Base-by-base conservation (phyloP, 2,113 vertebrate genomes). In the Pygoscelis adeliae region DNA sequence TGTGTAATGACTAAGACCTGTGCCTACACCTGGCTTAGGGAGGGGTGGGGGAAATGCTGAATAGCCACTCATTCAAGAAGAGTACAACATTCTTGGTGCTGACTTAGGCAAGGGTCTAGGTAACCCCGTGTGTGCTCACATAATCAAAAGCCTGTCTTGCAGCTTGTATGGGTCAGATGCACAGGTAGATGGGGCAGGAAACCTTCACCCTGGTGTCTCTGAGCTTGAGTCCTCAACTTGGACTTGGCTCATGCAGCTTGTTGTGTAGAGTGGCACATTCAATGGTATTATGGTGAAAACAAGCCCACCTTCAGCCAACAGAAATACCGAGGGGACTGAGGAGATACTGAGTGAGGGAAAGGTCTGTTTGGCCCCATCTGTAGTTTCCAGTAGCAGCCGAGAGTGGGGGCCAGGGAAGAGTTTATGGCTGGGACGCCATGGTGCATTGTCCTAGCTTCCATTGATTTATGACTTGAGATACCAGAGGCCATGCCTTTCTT, bases 1-100 rank as follows among this genome's bases (percentile, higher is more conserved):
- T 0, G 0, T 26, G n/a, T 49, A 18, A 29, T 27, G 49, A 50
- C 21, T 1, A 36, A 56, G 52, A n/a, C 25, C 42, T 74, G 66
- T 74, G 70, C 20, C n/a, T 25, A 2, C 3, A 1, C 53, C 30
- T 56, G 46, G 6, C 42, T 38, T 65, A 63, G 53, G 58, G 53
- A 89, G 49, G 25, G 32, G 8, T 27, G 32, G 38, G 19, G 34
- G 40, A 69, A 71, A 36, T 40, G 23, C 61, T 62, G 17, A 44
- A 17, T 8, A 58, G 52, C 30, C 12, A 2, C 36, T 88, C 0
- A 0, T n/a, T 72, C 42, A 46, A 58, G 38, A 50, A 14, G 55
- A 42, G 34, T 38, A 13, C 30, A 32, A 2, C 2, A 8, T 40
- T 62, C 34, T 38, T 36, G 40, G 20, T 70, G 58, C 59, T 94